Base-by-base conservation (phyloP, 2,888 invertebrate genomes). In the Drosophila robusta region DNA sequence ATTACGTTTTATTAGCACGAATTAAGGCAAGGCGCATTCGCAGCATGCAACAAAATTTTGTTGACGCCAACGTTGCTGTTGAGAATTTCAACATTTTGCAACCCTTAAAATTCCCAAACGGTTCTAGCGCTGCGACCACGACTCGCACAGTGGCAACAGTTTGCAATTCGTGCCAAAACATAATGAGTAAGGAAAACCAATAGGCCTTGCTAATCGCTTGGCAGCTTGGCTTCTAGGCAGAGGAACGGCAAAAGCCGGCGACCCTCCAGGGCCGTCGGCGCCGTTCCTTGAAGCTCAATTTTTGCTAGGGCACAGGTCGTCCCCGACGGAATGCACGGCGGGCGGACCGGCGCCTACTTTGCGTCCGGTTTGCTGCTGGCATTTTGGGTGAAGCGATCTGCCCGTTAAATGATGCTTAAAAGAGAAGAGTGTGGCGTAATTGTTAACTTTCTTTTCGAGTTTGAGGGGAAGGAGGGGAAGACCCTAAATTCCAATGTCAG, bases 131-230 rank as follows among this genome's bases (percentile, higher is more conserved):
- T 12, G 16, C 11, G 12, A 4, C 38, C 54, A 64, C 38, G 8
- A 54, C 32, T 26, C 50, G 16, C 52, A 5, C 18, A 4, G 11
- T 14, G 22, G 50, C 5, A 4, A 5, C 69, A 5, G 0, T 0
- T 0, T 0, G 0, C 0, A 29, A 70, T 12, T 89, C 55, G 90
- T 90, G 90, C 90, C 91, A 89, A 80, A 89, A 90, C 84, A 85
- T 78, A 83, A 91, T 85, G 89, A 91, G 90, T 91, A 90, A 90
- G 91, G 91, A 90, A 90, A 90, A 89, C 89, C 90, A 85, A 69
- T 62, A 18, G 7, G 85, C 89, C 90, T 85, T 90, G 90, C 79
- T 89, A 71, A 91, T 65, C 72, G 89, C 91, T 90, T 58, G 90
- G 89, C 78, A 78, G 88, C 61, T 76, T 75, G 79, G 90, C 91